phyloP scores from a whole-genome alignment of 64 coral and sea anemone species.

The Trachythela sp. region DNA sequence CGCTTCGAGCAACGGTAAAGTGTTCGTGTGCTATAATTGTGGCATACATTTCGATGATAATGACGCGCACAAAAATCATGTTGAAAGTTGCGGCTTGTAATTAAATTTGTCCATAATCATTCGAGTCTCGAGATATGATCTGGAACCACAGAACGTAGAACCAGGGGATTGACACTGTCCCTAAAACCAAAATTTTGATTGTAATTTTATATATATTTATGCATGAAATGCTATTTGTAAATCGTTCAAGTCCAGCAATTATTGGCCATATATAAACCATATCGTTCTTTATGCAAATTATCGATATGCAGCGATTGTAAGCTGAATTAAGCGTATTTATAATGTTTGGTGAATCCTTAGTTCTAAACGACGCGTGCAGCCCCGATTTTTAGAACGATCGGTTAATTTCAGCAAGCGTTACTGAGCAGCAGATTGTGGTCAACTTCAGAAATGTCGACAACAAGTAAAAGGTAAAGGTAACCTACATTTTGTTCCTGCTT shows the following conservation, averaged over 20 bases:
- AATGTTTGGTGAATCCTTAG: no score
- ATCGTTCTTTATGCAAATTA: background rate
- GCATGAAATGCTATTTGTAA: background rate
- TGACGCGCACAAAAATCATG: background rate
- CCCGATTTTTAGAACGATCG: no score
- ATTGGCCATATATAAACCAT: background rate
- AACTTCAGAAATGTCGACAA: no score
- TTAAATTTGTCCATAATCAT: background rate
- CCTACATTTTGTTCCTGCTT: no score
- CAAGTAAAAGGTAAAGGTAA: no score
- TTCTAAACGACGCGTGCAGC: no score
- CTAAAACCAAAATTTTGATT: background rate
- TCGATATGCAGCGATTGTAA: no score
- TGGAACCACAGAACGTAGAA: no score
- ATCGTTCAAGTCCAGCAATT: background rate
- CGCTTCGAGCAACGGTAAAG: background rate
- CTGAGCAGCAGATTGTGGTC: no score
- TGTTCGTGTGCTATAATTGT: slow-evolving; percentile 1
- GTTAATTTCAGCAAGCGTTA: no score
- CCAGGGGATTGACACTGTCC: background rate
- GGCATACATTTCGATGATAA: background rate
- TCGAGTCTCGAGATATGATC: background rate
- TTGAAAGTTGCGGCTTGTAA: background rate
- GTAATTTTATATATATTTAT: background rate
- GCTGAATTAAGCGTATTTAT: no score